Evolutionary conservation across 2,113 vertebrate species (phyloP).

Genomic region (Lutjanus erythropterus): DNA sequence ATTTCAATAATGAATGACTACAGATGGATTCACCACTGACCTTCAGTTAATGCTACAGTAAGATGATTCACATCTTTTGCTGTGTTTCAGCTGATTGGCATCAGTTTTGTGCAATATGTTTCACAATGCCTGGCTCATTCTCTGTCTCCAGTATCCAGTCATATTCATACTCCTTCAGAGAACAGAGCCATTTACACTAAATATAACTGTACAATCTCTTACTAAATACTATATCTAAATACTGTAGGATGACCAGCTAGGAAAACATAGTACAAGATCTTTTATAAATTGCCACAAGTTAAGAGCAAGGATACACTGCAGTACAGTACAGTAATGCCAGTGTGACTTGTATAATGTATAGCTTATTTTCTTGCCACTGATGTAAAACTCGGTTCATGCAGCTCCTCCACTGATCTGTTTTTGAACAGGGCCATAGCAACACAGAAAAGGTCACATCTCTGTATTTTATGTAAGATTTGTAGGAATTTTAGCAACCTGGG

Average conservation of each 20-base stretch:
- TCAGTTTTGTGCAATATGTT: not conserved
- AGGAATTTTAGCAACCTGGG: not conserved
- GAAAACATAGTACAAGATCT: not conserved
- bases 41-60: not conserved
- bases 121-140: not conserved
- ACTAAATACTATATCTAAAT: not conserved
- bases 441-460: not conserved
- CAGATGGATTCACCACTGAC: not conserved
- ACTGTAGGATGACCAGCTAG: not conserved
- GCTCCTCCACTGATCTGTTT: not conserved
- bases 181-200: not conserved
- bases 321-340: not conserved
- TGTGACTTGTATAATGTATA: not conserved
- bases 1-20: not conserved
- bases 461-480: not conserved
- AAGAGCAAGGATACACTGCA: not conserved
- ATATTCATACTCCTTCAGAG: not conserved
- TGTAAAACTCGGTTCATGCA: not conserved
- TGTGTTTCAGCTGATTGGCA: not conserved
- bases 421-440: not conserved
- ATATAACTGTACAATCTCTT: not conserved
- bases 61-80: conserved; percentile 4
- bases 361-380: not conserved
- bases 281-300: not conserved
- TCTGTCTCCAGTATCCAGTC: not conserved